A percentile compares a stretch with the other conserved stretches of the same genome.
Conservation (phyloP, 53 echinoderm and acorn worm genomes). For the Echinarachnius parma region DNA sequence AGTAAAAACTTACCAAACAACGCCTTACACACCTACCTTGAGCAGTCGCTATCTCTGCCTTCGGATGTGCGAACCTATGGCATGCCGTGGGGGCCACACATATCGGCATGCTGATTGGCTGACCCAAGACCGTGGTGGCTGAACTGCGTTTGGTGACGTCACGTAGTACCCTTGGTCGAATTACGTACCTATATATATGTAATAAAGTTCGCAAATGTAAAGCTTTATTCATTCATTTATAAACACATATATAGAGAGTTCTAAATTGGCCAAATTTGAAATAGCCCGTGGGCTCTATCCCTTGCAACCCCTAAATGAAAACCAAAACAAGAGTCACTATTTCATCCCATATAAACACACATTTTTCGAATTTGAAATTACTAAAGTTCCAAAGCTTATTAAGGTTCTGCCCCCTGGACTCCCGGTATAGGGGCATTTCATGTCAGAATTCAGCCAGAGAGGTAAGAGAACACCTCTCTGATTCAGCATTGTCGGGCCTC, state of each 20-base stretch:
- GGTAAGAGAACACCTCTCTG: too few species aligned
- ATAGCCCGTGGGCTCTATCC: too few species aligned
- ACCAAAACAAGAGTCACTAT: background rate
- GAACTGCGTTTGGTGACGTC: constrained; percentile 9
- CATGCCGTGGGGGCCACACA: constrained; percentile 9
- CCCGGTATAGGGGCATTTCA: too few species aligned
- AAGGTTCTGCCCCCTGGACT: too few species aligned
- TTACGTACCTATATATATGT: constrained; percentile 7
- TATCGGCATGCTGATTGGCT: constrained; percentile 28
- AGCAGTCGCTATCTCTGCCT: constrained; percentile 11
- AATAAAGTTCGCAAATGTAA: background rate
- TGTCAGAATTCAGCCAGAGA: too few species aligned
- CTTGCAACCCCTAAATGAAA: background rate
- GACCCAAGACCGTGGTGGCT: constrained; percentile 8
- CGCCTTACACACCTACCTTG: background rate
- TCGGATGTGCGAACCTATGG: constrained; percentile 17
- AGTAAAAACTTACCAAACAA: too few species aligned
- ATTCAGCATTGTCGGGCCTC: too few species aligned
- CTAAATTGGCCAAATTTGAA: too few species aligned
- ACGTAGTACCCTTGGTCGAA: constrained; percentile 28
- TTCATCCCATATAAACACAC: background rate
- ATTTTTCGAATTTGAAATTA: background rate
- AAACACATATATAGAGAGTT: background rate
- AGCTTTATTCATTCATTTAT: background rate
- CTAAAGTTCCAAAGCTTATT: too few species aligned